A percentile compares a stretch with the other conserved stretches of the same genome.
phyloP scores from a whole-genome alignment of 2,888 invertebrate genomes.

The Pristionchus entomophagus region DNA sequence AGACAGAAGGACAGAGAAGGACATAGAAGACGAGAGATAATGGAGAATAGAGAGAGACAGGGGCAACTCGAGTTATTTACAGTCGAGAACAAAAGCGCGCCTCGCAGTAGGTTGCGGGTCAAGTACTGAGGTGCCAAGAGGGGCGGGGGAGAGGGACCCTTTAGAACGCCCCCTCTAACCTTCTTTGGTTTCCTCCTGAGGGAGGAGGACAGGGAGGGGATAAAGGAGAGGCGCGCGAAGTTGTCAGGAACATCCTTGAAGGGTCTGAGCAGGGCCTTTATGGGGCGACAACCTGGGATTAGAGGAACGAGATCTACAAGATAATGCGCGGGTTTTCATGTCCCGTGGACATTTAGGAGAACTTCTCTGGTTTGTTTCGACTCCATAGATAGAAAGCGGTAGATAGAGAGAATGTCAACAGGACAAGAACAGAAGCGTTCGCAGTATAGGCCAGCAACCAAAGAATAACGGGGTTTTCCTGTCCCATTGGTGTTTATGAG shows the following conservation, averaged over 20 bases:
- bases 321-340: not conserved
- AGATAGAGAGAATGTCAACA: too few species aligned
- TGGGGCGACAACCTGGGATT: constrained; percentile 27
- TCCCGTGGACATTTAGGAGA: too few species aligned
- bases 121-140: constrained; percentile 15
- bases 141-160: not conserved
- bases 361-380: too few species aligned
- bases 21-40: too few species aligned
- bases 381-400: too few species aligned
- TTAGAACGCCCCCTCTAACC: constrained; percentile 12
- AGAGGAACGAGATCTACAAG: not conserved
- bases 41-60: not conserved
- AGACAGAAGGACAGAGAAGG: not conserved
- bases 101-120: constrained; percentile 35
- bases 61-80: constrained; percentile 36
- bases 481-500: too few species aligned
- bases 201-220: not conserved
- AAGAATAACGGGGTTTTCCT: too few species aligned
- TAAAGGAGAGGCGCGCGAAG: constrained; percentile 18
- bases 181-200: not conserved
- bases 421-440: too few species aligned
- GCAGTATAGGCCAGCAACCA: too few species aligned
- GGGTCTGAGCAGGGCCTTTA: not conserved
- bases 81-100: constrained; percentile 12
- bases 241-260: constrained; percentile 26